Percentiles rank a stretch among this genome's conserved stretches.
Evolutionary conservation across 2,888 invertebrate genomes (phyloP).

Genomic region (Drosophila paramelanica): DNA sequence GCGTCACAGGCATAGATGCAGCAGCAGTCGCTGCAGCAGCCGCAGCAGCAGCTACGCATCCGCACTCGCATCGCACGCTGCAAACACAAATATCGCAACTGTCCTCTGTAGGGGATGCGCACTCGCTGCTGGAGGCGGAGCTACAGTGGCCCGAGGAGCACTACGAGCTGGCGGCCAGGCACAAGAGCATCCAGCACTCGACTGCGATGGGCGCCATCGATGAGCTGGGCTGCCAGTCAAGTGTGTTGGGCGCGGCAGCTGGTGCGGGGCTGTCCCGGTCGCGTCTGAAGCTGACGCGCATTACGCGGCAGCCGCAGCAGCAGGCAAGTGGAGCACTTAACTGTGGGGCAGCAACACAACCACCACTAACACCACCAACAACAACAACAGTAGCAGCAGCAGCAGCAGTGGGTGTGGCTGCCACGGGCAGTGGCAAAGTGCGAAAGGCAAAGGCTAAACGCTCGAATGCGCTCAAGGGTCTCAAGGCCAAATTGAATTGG

Average conservation of each 20-base stretch:
- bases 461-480: constrained; percentile 56
- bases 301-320: constrained; percentile 59
- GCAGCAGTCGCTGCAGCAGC: not conserved
- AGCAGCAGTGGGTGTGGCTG: constrained; percentile 4
- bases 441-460: constrained; percentile 63
- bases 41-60: constrained; percentile 1
- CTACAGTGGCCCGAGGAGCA: constrained; percentile 67
- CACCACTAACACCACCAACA: not conserved
- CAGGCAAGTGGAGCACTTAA: constrained; percentile 15
- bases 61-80: constrained; percentile 69
- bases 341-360: constrained; percentile 8
- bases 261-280: constrained; percentile 45
- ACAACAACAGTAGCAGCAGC: constrained; percentile 19
- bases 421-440: constrained; percentile 63
- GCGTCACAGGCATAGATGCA: constrained; percentile 23
- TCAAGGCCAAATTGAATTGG: constrained; percentile 69
- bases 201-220: constrained; percentile 70
- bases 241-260: constrained; percentile 10
- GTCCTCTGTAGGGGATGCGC: constrained; percentile 83
- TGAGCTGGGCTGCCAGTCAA: constrained; percentile 64
- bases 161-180: constrained; percentile 41
- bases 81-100: constrained; percentile 83
- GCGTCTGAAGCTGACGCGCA: constrained; percentile 75
- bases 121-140: constrained; percentile 81
- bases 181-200: constrained; percentile 24